Evolutionary conservation across 1,140 invertebrate genomes (phyloP).

Genomic region (Zeugodacus cucurbitae): DNA sequence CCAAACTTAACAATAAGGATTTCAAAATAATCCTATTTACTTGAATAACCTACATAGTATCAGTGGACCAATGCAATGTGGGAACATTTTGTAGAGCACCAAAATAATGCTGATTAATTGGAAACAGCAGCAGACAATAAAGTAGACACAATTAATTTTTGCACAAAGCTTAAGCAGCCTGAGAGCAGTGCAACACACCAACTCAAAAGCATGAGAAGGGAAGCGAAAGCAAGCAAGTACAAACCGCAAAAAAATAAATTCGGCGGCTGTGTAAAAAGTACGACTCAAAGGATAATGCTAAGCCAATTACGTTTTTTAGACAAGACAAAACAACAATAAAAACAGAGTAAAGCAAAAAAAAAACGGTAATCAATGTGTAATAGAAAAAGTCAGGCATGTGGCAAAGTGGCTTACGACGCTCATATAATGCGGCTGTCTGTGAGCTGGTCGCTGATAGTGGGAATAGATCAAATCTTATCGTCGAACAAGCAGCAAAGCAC

Average conservation of each 20-base stretch:
- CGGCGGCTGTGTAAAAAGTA: neutral
- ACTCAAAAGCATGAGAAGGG: neutral
- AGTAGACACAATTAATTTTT: constrained; percentile 29
- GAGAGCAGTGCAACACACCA: neutral
- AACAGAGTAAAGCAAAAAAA: neutral
- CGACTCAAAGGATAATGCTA: constrained; percentile 3
- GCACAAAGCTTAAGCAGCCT: neutral
- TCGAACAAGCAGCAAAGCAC: neutral
- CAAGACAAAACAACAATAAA: neutral
- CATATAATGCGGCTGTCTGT: neutral
- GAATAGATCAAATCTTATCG: constrained; percentile 35
- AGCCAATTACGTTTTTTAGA: constrained; percentile 34
- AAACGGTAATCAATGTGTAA: neutral
- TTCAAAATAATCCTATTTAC: neutral
- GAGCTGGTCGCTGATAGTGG: neutral
- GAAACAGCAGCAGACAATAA: neutral
- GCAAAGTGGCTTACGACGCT: constrained; percentile 1
- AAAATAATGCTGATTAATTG: constrained; percentile 22
- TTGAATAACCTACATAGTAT: neutral
- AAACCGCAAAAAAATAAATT: neutral
- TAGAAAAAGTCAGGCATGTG: constrained; percentile 6
- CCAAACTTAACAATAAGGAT: neutral
- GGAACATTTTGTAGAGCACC: neutral
- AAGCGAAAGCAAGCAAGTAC: neutral
- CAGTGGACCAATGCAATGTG: neutral